Evolutionary conservation across 23 tunicate species (phyloP).

Genomic region (Ciona savignyi): DNA sequence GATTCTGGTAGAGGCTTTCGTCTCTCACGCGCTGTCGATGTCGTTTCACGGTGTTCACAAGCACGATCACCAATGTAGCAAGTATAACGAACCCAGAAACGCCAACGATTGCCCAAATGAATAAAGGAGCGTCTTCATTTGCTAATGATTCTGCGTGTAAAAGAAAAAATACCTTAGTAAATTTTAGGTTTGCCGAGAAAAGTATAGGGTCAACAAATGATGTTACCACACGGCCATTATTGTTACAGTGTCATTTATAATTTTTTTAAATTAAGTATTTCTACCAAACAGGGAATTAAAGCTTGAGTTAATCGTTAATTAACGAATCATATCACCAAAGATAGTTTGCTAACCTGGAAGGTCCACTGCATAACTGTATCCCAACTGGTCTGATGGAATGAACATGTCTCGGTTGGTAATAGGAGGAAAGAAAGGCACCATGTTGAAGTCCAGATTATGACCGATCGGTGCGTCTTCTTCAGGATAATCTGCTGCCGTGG

Average conservation of each 20-base stretch:
- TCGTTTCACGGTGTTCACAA: conserved; percentile 5
- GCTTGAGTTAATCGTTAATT: too few species aligned
- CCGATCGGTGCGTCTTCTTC: conserved; percentile 72
- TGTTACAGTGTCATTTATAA: too few species aligned
- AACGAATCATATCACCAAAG: too few species aligned
- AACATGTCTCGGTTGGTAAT: conserved; percentile 77
- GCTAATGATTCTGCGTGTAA: conserved; percentile 3
- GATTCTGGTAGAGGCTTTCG: conserved; percentile 38
- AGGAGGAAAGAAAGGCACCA: conserved; percentile 91
- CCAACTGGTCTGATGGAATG: conserved; percentile 53
- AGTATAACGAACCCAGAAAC: conserved; percentile 38
- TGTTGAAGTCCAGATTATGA: conserved; percentile 78
- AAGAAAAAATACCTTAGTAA: too few species aligned
- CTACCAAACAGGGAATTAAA: too few species aligned
- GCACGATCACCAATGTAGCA: conserved; percentile 22
- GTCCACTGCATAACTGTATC: conserved; percentile 65
- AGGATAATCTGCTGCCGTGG: conserved; percentile 46
- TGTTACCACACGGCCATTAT: background rate
- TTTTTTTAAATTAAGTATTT: too few species aligned
- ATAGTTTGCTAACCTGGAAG: too few species aligned
- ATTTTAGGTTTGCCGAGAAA: background rate
- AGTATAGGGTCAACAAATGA: background rate
- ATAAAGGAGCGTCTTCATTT: conserved; percentile 20
- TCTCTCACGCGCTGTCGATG: conserved; percentile 29
- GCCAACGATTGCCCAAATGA: conserved; percentile 67